Evolutionary conservation across 1,140 invertebrate genomes (phyloP), one percentile per base, ranked within the genome.

Genomic region (Mylabris phalerata): DNA sequence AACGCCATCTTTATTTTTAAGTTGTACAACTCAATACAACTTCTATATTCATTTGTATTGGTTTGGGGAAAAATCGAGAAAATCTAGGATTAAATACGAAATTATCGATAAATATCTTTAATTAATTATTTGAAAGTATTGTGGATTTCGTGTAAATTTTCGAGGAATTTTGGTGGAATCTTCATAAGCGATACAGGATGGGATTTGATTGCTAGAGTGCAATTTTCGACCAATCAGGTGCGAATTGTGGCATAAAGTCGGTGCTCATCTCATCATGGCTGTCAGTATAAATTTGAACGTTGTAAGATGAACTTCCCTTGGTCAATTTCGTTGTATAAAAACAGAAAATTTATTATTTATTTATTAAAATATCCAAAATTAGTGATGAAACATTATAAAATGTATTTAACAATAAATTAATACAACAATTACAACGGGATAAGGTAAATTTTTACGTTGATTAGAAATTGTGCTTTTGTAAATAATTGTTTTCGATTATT

Each of bases 281-380:
- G 86, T 85, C 86, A 89, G 86, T 89, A 89, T 89, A 89, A 85
- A 89, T 88, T 84, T 88, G 85, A 85, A 81, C 78, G 78, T 83
- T 82, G 79, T 77, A 84, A 78, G 79, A 87, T 87, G 86, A 81
- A 82, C 84, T 87, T 84, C 86, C 85, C 85, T 83, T 83, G 81
- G 77, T 77, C 72, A 63, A 60, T 75, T 78, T 75, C 75, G 55
- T 27, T 55, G 65, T 57, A 68, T 68, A 69, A 69, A 67, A 64
- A 61, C 45, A 51, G 55, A 56, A 62, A 65, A 68, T 67, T 54
- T 39, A 50, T 56, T 51, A 61, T 49, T 66, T 66, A 58, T 65
- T 46, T 54, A 60, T 65, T 61, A 56, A 66, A 68, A 64, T 59
- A 49, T 13, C 48, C 55, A 32, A 61, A 55, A 59, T 44, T 61